Percentiles rank a stretch among this genome's conserved stretches.
These are phyloP conservation scores for Drosophila elegans DNA, from an alignment of 1,140 invertebrate species.

Conservation along the genomic window DNA sequence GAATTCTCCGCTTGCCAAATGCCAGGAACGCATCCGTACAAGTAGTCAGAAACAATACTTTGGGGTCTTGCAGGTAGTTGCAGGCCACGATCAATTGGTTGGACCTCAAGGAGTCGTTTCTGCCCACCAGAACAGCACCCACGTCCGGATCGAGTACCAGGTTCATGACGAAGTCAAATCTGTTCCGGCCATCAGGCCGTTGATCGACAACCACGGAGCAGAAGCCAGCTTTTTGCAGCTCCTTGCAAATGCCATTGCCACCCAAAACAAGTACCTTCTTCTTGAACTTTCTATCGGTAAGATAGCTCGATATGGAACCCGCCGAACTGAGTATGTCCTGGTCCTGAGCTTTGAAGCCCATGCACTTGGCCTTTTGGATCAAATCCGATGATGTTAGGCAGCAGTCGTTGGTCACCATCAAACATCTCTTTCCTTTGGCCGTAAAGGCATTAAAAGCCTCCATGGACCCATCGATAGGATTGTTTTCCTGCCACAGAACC, in stretches of 20 bases:
- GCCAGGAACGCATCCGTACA: conserved; percentile 29
- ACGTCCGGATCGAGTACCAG: conserved; percentile 44
- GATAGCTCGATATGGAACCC: conserved; percentile 26
- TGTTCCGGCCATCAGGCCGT: background rate
- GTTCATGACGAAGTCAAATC: background rate
- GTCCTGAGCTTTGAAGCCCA: conserved; percentile 27
- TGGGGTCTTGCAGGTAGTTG: conserved; percentile 37
- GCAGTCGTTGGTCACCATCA: conserved; percentile 51
- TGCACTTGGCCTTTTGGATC: conserved; percentile 10
- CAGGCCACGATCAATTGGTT: conserved; percentile 34
- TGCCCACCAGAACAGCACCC: conserved; percentile 52
- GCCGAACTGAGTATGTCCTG: conserved; percentile 26
- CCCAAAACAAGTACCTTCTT: conserved; percentile 52
- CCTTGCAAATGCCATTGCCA: conserved; percentile 24
- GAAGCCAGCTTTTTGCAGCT: conserved; percentile 32
- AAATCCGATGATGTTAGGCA: background rate
- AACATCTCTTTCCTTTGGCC: conserved; percentile 22
- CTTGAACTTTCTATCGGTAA: conserved; percentile 27
- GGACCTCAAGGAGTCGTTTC: conserved; percentile 34
- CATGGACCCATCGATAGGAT: conserved; percentile 31
- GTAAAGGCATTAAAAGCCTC: conserved; percentile 46
- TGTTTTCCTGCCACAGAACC: conserved; percentile 53
- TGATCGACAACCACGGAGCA: background rate
- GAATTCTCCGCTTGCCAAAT: conserved; percentile 15
- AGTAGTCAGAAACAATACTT: conserved; percentile 38